Conservation (phyloP, 2,888 invertebrate genomes). For the Petrolisthes manimaculis region DNA sequence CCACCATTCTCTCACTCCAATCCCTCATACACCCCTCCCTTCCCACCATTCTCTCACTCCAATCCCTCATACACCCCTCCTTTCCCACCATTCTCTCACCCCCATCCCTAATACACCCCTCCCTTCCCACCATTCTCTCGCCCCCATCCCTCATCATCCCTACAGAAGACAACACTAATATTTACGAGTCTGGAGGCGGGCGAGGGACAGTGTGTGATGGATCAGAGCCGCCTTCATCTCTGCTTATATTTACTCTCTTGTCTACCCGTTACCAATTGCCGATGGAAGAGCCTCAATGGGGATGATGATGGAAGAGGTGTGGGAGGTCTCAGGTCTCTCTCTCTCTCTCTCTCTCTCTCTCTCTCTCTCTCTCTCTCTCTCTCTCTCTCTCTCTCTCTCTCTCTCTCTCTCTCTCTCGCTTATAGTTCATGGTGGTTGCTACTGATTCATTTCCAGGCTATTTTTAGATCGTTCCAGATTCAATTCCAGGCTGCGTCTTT, state of each 20-base stretch:
- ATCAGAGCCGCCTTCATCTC: slow-evolving; percentile 34
- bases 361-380: neutral
- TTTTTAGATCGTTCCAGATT: no score
- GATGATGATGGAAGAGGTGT: slow-evolving; percentile 33
- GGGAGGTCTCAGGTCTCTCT: neutral
- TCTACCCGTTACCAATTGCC: slow-evolving; percentile 41
- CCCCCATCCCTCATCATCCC: neutral
- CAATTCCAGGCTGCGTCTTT: no score
- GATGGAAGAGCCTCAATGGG: slow-evolving; percentile 23
- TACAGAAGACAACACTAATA: slow-evolving; percentile 40
- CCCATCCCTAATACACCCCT: neutral
- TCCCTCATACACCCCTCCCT: no score
- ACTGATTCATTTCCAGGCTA: no score
- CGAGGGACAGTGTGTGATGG: slow-evolving; percentile 44
- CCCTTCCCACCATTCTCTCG: neutral
- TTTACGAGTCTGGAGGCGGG: slow-evolving; percentile 37
- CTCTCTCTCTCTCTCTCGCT: neutral
- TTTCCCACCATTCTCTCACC: neutral
- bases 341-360: neutral
- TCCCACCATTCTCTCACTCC: neutral
- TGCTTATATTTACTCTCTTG: neutral
- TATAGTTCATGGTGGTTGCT: no score
- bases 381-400: slow-evolving; percentile 12
- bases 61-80: neutral
- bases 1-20: neutral